Conservation (phyloP, 1,140 invertebrate genomes). For the Thaumetopoea pityocampa region DNA sequence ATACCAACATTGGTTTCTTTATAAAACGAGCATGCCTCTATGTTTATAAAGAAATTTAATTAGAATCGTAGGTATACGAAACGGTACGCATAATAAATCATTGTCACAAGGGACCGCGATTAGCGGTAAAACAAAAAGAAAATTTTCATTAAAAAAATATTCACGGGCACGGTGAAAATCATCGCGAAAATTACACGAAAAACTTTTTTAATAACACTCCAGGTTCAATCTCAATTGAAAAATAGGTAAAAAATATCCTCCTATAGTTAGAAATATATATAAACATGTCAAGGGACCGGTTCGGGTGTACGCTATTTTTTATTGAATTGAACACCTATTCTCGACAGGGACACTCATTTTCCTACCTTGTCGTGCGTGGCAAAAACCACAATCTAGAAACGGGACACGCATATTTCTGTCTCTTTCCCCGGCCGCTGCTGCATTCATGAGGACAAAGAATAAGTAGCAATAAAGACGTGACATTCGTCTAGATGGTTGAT, state of each 20-base stretch:
- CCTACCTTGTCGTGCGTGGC: constrained; percentile 40
- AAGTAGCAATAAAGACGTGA: constrained; percentile 73
- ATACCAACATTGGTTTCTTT: constrained; percentile 6
- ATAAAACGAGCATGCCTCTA: background rate
- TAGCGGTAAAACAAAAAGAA: constrained; percentile 29
- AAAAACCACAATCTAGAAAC: constrained; percentile 36
- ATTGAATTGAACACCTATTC: constrained; percentile 67
- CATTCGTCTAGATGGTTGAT: constrained; percentile 71
- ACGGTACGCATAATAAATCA: constrained; percentile 26
- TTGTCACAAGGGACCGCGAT: constrained; percentile 10
- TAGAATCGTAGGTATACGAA: constrained; percentile 9
- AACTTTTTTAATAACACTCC: constrained; percentile 72
- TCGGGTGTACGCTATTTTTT: constrained; percentile 71
- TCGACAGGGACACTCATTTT: constrained; percentile 46
- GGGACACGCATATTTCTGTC: constrained; percentile 33
- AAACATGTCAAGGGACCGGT: constrained; percentile 67
- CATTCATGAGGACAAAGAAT: constrained; percentile 69
- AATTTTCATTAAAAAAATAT: constrained; percentile 42
- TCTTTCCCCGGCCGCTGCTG: constrained; percentile 36
- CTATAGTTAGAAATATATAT: constrained; percentile 68
- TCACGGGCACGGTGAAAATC: constrained; percentile 42
- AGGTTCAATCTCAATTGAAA: constrained; percentile 65
- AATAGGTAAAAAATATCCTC: constrained; percentile 60
- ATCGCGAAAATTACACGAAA: constrained; percentile 49
- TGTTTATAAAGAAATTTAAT: constrained; percentile 7